phyloP scores from a whole-genome alignment of 2,797 vertebrate genomes.

The Lindbergichthys nudifrons region DNA sequence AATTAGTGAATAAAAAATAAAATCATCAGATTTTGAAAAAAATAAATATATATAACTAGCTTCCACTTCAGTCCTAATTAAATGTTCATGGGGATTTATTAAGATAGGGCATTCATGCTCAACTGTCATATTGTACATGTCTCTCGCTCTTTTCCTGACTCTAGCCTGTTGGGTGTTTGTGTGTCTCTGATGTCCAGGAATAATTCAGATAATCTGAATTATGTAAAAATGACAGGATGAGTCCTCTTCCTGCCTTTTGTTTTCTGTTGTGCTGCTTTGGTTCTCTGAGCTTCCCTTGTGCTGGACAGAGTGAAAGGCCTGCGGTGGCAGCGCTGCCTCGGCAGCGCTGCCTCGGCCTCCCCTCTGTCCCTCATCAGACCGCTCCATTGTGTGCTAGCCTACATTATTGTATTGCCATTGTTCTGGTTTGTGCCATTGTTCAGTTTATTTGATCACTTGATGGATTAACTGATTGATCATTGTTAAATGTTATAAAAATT shows the following conservation, averaged over 20 bases:
- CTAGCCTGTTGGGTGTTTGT: conserved; percentile 15
- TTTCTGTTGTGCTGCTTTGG: conserved; percentile 53
- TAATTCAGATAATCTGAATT: conserved; percentile 49
- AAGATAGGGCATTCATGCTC: background rate
- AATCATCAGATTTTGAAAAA: background rate
- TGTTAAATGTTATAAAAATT: conserved; percentile 2
- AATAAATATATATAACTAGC: background rate
- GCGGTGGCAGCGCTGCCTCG: conserved; percentile 44
- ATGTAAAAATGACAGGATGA: conserved; percentile 43
- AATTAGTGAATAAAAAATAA: background rate
- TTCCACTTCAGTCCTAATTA: conserved; percentile 9
- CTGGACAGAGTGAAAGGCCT: conserved; percentile 54
- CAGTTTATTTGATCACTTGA: background rate
- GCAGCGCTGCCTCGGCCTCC: conserved; percentile 42
- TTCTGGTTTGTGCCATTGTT: conserved; percentile 32
- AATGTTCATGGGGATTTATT: conserved; percentile 10
- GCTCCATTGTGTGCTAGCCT: conserved; percentile 48
- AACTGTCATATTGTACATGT: conserved; percentile 31
- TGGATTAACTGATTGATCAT: background rate
- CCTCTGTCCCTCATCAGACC: conserved; percentile 42
- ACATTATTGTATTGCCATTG: conserved; percentile 39
- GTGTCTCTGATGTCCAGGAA: conserved; percentile 41
- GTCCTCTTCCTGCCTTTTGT: conserved; percentile 38
- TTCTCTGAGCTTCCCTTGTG: conserved; percentile 49
- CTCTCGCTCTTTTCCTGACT: conserved; percentile 25